Base-by-base conservation (phyloP, 2,888 invertebrate genomes). In the Hirudinaria manillensis region DNA sequence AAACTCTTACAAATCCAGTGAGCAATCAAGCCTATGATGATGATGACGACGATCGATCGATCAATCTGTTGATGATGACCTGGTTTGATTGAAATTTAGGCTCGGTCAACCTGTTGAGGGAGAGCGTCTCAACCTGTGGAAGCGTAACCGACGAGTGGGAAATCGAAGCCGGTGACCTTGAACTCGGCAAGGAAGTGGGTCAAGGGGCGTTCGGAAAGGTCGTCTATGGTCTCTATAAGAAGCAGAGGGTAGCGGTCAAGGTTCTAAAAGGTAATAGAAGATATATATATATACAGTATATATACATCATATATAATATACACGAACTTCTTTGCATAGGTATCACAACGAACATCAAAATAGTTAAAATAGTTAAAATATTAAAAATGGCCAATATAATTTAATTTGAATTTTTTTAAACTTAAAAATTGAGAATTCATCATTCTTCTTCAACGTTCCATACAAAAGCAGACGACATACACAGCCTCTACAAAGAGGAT, bases 251-350 rank as follows among this genome's bases (percentile, higher is more conserved):
- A 0, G 92, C 92, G 7, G 90, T 91, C 13, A 92, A 92, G 82
- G 90, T 90, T 85, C 85, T 92, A 0, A 89, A 89, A 86, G 89
- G 91, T 90, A 38, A 27, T n/a, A n/a, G n/a, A n/a, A n/a, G n/a
- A n/a, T n/a, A n/a, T n/a, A n/a, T n/a, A n/a, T n/a, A n/a, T n/a
- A n/a, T n/a, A n/a, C n/a, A n/a, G n/a, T n/a, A n/a, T n/a, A n/a
- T n/a, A n/a, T 24, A 38, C 34, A 24, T 2, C 27, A 53, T 6
- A 16, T 53, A 53, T 53, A 16, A 16, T 21, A 16, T 21, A 53
- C 16, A 16, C 16, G 16, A 53, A 53, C 16, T 13, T n/a, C 27
- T 65, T 10, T 16, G 13, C 10, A 65, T 10, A 65, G 65, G 13
- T 65, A 24, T 65, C 10, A 16, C 13, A 10, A 19, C 29, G 21